Conservation (phyloP, 1,140 invertebrate species). For the Zophobas atratus region DNA sequence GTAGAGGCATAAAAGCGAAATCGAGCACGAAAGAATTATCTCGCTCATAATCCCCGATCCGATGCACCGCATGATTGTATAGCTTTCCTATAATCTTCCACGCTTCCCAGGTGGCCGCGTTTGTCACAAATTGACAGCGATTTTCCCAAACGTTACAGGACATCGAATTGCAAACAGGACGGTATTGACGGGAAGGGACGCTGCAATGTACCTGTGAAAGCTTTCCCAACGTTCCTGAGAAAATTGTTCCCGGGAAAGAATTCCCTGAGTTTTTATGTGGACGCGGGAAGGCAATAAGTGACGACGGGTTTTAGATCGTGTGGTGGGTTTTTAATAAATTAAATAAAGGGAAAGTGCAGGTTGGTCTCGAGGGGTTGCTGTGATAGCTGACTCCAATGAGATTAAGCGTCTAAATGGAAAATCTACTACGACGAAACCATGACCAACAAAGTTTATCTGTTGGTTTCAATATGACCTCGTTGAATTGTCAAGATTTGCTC, state of each 20-base stretch:
- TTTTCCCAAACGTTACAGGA: background rate
- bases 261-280: constrained; percentile 10
- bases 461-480: no score
- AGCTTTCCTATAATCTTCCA: background rate
- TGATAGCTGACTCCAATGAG: no score
- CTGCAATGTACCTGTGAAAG: background rate
- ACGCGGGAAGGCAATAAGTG: constrained; percentile 20
- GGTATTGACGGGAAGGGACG: background rate
- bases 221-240: background rate
- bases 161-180: constrained; percentile 10
- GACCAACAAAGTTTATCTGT: no score
- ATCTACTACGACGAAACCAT: no score
- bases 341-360: background rate
- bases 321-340: constrained; percentile 19
- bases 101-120: background rate
- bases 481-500: no score
- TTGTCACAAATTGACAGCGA: constrained; percentile 5
- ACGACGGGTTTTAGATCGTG: constrained; percentile 12
- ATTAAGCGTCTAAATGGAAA: no score
- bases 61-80: background rate
- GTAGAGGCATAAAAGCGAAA: constrained; percentile 13
- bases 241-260: constrained; percentile 10
- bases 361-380: no score
- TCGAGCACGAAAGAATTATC: constrained; percentile 19
- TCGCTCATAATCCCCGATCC: background rate